Evolutionary conservation across 2,797 vertebrate genomes (phyloP).

Genomic region (Sebastes cheni): DNA sequence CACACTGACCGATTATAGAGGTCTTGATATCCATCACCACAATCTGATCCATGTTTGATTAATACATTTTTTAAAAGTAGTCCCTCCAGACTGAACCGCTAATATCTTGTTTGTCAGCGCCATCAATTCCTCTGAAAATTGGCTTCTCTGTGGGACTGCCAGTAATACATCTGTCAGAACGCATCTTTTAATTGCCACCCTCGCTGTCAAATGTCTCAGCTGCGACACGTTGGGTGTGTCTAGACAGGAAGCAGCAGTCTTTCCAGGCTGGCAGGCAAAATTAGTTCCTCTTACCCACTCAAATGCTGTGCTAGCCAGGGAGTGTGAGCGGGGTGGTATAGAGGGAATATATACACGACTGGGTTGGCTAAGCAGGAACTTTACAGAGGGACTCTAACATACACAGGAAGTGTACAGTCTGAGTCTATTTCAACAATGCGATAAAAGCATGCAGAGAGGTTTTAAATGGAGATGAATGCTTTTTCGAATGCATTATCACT

Average conservation of each 20-base stretch:
- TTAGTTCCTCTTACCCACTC: slow-evolving; percentile 47
- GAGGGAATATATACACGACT: slow-evolving; percentile 8
- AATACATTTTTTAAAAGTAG: neutral
- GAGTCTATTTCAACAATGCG: neutral
- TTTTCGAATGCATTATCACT: neutral
- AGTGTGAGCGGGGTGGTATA: slow-evolving; percentile 12
- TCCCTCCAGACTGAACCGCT: slow-evolving; percentile 9
- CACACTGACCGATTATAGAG: neutral
- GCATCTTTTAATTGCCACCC: slow-evolving; percentile 69
- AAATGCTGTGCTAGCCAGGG: slow-evolving; percentile 6
- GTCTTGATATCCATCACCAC: neutral
- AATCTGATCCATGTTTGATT: neutral
- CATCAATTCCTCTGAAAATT: slow-evolving; percentile 48
- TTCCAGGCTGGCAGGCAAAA: slow-evolving; percentile 36
- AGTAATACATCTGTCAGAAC: slow-evolving; percentile 65
- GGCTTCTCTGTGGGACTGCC: slow-evolving; percentile 56
- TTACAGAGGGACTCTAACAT: neutral
- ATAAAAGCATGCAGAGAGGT: neutral
- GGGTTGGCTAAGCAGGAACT: slow-evolving; percentile 11
- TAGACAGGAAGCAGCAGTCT: slow-evolving; percentile 50
- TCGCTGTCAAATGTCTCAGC: slow-evolving; percentile 64
- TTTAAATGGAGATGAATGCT: slow-evolving; percentile 13
- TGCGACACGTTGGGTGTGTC: slow-evolving; percentile 68
- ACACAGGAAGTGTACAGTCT: neutral
- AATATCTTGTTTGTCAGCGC: slow-evolving; percentile 26